phyloP scores from a whole-genome alignment of 2,797 vertebrate genomes.

The Manis crassicaudata region DNA sequence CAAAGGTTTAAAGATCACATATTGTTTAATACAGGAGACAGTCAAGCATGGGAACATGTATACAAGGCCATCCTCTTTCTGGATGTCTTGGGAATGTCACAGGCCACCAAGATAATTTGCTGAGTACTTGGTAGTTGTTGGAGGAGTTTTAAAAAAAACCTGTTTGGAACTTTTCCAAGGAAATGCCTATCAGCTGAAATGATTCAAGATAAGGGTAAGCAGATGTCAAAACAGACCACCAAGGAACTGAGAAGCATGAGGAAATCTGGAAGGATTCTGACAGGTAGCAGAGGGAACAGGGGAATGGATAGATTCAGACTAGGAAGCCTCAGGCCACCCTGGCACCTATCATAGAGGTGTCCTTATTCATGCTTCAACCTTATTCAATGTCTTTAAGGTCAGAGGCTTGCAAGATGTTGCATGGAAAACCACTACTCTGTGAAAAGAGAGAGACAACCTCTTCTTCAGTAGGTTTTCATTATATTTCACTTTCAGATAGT shows the following conservation, averaged over 20 bases:
- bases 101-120: conserved; percentile 82
- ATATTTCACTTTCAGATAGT: background rate
- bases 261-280: conserved; percentile 46
- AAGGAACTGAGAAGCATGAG: conserved; percentile 70
- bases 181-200: conserved; percentile 83
- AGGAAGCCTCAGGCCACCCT: background rate
- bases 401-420: background rate
- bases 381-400: background rate
- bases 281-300: conserved; percentile 61
- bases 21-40: background rate
- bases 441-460: background rate
- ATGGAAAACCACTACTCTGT: background rate
- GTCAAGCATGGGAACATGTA: background rate
- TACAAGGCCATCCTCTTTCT: background rate
- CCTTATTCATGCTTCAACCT: background rate
- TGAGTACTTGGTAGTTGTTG: conserved; percentile 73
- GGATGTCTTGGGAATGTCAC: conserved; percentile 47
- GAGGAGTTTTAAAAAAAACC: conserved; percentile 64
- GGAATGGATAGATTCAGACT: background rate
- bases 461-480: background rate
- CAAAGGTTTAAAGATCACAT: background rate
- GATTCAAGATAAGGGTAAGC: conserved; percentile 83
- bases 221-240: conserved; percentile 85
- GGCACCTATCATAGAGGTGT: background rate
- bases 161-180: conserved; percentile 75